Conservation (phyloP, 2,797 vertebrate genomes). For the Setipinna tenuifilis region DNA sequence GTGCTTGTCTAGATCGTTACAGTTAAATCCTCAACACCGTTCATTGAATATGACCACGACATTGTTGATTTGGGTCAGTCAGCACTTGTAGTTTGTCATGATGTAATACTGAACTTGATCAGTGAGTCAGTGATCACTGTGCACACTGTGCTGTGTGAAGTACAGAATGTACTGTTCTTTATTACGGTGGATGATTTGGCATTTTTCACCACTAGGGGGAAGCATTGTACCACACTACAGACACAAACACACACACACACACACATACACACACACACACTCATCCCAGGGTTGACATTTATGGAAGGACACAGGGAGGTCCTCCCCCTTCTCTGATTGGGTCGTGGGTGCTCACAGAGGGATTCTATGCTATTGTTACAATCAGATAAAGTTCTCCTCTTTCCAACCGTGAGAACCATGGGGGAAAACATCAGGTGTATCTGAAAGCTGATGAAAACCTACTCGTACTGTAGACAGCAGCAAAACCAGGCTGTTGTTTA, state of each 20-base stretch:
- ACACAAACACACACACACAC: too few species aligned
- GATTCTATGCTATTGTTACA: conserved; percentile 47
- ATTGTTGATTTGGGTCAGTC: not conserved
- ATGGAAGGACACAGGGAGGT: conserved; percentile 48
- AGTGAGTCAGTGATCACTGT: not conserved
- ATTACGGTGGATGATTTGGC: not conserved
- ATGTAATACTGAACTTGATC: not conserved
- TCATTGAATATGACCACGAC: not conserved
- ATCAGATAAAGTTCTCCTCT: conserved; percentile 37
- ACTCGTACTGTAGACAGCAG: not conserved
- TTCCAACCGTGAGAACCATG: not conserved
- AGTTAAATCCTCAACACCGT: not conserved
- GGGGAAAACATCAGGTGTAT: not conserved
- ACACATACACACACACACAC: not conserved
- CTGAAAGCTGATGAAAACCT: not conserved
- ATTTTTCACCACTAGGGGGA: conserved; percentile 61
- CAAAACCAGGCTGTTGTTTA: not conserved
- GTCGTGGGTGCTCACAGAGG: conserved; percentile 45
- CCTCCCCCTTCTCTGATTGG: conserved; percentile 66
- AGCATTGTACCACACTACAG: conserved; percentile 34
- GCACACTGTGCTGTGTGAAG: not conserved
- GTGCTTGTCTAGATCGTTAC: not conserved
- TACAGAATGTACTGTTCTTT: conserved; percentile 24
- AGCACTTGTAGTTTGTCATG: conserved; percentile 1
- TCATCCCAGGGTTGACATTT: conserved; percentile 57